A percentile compares a stretch with the other conserved stretches of the same genome.
Conservation (phyloP, 2,888 invertebrate genomes). For the Cerceris rybyensis region DNA sequence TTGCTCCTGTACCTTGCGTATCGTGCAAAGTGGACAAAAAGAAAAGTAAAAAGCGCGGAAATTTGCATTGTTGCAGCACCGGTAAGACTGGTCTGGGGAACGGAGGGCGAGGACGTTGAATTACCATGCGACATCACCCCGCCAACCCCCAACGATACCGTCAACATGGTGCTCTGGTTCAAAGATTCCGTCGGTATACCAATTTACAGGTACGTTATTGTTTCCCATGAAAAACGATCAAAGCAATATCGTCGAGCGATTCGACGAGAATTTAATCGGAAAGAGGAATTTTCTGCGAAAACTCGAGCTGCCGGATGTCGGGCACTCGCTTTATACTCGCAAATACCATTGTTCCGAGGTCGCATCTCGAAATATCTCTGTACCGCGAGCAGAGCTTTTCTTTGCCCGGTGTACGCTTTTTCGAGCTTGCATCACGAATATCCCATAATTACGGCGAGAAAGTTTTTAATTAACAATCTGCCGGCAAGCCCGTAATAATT, state of each 20-base stretch:
- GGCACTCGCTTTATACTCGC: slow-evolving; percentile 55
- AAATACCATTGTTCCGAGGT: slow-evolving; percentile 72
- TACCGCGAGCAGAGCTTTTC: slow-evolving; percentile 16
- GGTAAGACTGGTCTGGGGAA: slow-evolving; percentile 88
- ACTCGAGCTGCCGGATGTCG: slow-evolving; percentile 43
- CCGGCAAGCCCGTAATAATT: too few species aligned
- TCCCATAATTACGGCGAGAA: too few species aligned
- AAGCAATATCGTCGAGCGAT: slow-evolving; percentile 4
- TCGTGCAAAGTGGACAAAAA: neutral
- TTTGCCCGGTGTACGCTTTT: neutral
- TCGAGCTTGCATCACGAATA: neutral
- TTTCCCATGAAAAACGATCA: neutral
- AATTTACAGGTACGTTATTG: slow-evolving; percentile 88
- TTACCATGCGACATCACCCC: slow-evolving; percentile 93
- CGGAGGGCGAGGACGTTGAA: slow-evolving; percentile 88
- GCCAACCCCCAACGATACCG: slow-evolving; percentile 87
- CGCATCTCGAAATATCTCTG: slow-evolving; percentile 72
- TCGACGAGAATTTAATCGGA: slow-evolving; percentile 15
- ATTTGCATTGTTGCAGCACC: slow-evolving; percentile 83
- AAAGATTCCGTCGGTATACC: slow-evolving; percentile 93
- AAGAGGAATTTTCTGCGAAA: slow-evolving; percentile 24
- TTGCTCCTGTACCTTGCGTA: neutral
- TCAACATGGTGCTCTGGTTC: slow-evolving; percentile 95
- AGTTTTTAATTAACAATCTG: too few species aligned
- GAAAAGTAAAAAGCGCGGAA: neutral